Percentiles rank a stretch among this genome's conserved stretches.
Conservation (phyloP, 2,113 vertebrate genomes). For the Rhizomys pruinosus region DNA sequence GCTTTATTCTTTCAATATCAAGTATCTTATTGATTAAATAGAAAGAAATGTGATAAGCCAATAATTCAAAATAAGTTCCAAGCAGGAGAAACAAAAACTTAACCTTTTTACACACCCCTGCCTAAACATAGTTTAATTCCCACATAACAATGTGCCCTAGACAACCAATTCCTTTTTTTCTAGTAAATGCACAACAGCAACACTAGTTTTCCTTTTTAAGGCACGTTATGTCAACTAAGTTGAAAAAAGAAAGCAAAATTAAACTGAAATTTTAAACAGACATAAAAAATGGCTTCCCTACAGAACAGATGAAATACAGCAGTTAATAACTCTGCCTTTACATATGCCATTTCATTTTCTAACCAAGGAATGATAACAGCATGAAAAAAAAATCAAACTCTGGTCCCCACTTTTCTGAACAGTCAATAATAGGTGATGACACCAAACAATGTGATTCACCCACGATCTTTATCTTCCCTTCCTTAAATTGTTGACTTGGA, state of each 20-base stretch:
- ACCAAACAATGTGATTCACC: slow-evolving; percentile 86
- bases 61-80: slow-evolving; percentile 83
- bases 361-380: slow-evolving; percentile 91
- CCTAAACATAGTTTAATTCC: slow-evolving; percentile 89
- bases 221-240: slow-evolving; percentile 94
- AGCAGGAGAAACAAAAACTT: slow-evolving; percentile 90
- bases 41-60: slow-evolving; percentile 84
- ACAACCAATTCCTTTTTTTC: slow-evolving; percentile 86
- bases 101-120: slow-evolving; percentile 92
- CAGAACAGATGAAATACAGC: slow-evolving; percentile 86
- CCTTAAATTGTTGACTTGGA: slow-evolving; percentile 98
- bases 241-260: slow-evolving; percentile 85
- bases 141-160: slow-evolving; percentile 90
- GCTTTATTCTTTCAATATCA: slow-evolving; percentile 80
- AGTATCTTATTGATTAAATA: slow-evolving; percentile 81
- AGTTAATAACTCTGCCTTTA: slow-evolving; percentile 83
- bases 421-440: slow-evolving; percentile 90
- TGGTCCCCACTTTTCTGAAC: slow-evolving; percentile 93
- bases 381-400: slow-evolving; percentile 88
- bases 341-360: slow-evolving; percentile 79
- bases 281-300: slow-evolving; percentile 87
- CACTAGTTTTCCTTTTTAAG: slow-evolving; percentile 95
- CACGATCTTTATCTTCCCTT: slow-evolving; percentile 79
- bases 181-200: slow-evolving; percentile 88
- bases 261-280: slow-evolving; percentile 86